These are phyloP conservation scores for Odobenus rosmarus DNA, from an alignment of 2,113 vertebrate genomes.

Conservation along the genomic window DNA sequence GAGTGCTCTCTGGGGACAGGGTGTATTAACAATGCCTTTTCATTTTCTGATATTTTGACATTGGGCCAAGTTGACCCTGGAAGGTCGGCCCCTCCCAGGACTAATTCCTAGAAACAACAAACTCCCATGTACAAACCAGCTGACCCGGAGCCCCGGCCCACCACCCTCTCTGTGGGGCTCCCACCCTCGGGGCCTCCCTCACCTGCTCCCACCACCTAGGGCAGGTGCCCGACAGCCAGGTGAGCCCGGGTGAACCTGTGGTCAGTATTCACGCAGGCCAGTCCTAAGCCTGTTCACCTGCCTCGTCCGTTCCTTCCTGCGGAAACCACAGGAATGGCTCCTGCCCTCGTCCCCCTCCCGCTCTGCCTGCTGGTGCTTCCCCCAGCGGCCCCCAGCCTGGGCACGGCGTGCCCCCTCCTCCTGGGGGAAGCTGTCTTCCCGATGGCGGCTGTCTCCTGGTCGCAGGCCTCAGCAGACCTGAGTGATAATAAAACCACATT, in stretches of 20 bases:
- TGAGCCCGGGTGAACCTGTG: rapidly evolving
- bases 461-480: too few relatives aligned
- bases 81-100: neutral
- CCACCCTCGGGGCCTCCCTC: neutral
- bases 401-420: neutral
- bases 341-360: neutral
- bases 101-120: neutral
- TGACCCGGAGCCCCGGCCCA: rapidly evolving
- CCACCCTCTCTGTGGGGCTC: neutral
- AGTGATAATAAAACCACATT: neutral
- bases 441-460: neutral
- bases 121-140: too few relatives aligned
- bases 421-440: neutral
- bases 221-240: neutral
- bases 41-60: neutral
- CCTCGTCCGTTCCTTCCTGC: rapidly evolving
- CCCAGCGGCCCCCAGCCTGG: neutral
- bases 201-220: neutral
- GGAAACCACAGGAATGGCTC: neutral
- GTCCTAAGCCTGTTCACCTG: neutral
- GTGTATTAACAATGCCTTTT: neutral
- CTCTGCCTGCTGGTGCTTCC: neutral
- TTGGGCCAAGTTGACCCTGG: neutral
- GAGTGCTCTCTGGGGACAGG: neutral
- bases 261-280: rapidly evolving